phyloP scores from a whole-genome alignment of 2,113 vertebrate genomes.

The Ovis aries region DNA sequence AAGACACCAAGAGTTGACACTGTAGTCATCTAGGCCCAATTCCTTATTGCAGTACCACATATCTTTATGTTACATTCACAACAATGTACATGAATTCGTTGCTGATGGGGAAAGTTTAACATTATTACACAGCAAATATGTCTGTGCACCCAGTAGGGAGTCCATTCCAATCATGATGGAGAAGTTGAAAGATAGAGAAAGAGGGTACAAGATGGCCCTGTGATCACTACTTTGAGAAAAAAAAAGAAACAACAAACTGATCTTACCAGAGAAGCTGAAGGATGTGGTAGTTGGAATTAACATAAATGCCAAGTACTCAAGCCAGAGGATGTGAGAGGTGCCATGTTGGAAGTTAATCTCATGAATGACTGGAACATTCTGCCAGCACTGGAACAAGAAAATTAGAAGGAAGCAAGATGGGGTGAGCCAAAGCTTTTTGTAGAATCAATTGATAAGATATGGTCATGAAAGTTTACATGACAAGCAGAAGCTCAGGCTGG shows the following conservation, averaged over 20 bases:
- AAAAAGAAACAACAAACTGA: not conserved
- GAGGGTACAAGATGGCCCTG: not conserved
- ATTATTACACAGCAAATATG: not conserved
- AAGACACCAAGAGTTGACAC: not conserved
- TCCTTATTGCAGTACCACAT: not conserved
- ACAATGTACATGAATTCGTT: not conserved
- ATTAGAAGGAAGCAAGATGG: not conserved
- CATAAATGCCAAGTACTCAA: not conserved
- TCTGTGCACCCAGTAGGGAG: not conserved
- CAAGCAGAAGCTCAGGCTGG: not conserved
- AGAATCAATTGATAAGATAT: not conserved
- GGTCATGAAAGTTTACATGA: not conserved
- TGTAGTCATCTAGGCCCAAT: not conserved
- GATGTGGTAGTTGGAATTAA: not conserved
- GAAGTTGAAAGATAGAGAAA: not conserved
- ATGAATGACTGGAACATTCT: not conserved
- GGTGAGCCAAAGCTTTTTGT: not conserved
- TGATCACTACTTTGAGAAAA: not conserved
- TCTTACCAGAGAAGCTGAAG: not conserved
- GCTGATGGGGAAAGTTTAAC: not conserved
- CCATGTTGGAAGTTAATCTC: not conserved
- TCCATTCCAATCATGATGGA: not conserved
- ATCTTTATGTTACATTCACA: not conserved
- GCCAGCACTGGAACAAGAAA: not conserved
- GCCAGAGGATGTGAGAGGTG: not conserved